Conservation (phyloP, 2,888 invertebrate species). For the Liopterus haemorrhoidalis region DNA sequence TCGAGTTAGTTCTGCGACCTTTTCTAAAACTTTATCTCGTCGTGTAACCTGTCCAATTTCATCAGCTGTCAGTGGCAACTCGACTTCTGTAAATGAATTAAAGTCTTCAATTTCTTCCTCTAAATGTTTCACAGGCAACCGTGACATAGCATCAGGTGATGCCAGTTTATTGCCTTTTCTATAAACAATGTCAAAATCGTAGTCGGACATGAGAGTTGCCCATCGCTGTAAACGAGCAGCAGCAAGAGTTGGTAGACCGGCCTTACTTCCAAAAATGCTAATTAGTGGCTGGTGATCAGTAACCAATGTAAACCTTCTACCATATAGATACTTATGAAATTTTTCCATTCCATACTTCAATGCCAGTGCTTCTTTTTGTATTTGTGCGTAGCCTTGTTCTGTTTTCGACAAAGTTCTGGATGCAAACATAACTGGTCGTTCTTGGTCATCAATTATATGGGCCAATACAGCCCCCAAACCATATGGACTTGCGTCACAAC, state of each 20-base stretch:
- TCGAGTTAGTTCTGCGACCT: no score
- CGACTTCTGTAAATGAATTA: no score
- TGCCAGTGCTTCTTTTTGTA: slow-evolving; percentile 37
- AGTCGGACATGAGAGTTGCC: slow-evolving; percentile 18
- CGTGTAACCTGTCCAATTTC: slow-evolving; percentile 4
- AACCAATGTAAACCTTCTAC: slow-evolving; percentile 34
- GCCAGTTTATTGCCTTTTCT: no score
- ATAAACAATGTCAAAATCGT: not conserved
- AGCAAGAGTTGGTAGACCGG: no score
- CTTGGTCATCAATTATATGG: slow-evolving; percentile 31
- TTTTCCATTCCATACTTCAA: slow-evolving; percentile 36
- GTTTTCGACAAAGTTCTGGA: slow-evolving; percentile 32
- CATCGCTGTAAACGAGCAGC: slow-evolving; percentile 36
- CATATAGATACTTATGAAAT: slow-evolving; percentile 38
- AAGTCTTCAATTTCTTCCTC: no score
- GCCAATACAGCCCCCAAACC: slow-evolving; percentile 34
- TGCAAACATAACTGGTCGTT: slow-evolving; percentile 34
- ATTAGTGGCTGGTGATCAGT: slow-evolving; percentile 37
- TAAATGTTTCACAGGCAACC: no score
- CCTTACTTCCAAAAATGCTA: slow-evolving; percentile 32
- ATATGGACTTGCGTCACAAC: slow-evolving; percentile 30
- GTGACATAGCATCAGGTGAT: no score
- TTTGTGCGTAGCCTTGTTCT: slow-evolving; percentile 36
- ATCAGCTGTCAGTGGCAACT: no score
- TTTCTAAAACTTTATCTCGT: no score